A percentile compares a stretch with the other conserved stretches of the same genome.
Evolutionary conservation across 2,797 vertebrate species (phyloP).

Genomic region (Myotis findleyi): DNA sequence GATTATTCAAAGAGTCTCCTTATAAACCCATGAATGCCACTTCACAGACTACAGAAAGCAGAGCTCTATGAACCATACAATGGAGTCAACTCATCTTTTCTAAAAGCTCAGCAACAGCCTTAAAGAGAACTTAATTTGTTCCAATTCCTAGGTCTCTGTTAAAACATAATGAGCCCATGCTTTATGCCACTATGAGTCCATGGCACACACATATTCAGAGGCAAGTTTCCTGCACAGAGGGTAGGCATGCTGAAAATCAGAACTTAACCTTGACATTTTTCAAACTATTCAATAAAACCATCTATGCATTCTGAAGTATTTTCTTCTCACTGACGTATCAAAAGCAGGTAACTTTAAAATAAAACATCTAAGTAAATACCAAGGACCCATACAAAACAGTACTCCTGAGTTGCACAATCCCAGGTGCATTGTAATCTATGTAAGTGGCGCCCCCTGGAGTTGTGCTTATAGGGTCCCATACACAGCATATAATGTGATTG

Average conservation of each 20-base stretch:
- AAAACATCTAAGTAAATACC: constrained; percentile 36
- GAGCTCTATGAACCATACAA: constrained; percentile 55
- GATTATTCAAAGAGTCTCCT: constrained; percentile 67
- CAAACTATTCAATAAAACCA: constrained; percentile 39
- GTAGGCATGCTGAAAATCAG: background rate
- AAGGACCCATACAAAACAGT: background rate
- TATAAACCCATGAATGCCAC: constrained; percentile 53
- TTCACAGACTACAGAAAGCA: constrained; percentile 60
- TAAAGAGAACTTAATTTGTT: constrained; percentile 50
- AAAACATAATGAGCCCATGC: constrained; percentile 31
- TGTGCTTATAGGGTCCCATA: background rate
- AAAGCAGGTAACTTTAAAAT: constrained; percentile 20
- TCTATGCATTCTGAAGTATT: constrained; percentile 22
- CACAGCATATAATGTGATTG: background rate
- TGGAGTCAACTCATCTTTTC: constrained; percentile 50
- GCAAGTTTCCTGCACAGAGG: background rate
- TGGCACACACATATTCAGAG: background rate
- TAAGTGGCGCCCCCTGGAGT: background rate
- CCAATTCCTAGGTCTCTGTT: constrained; percentile 35
- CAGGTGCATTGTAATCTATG: background rate
- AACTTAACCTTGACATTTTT: constrained; percentile 13
- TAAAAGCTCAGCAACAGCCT: constrained; percentile 61
- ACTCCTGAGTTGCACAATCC: background rate
- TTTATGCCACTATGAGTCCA: background rate
- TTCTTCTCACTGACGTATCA: background rate